phyloP scores from a whole-genome alignment of 2,888 invertebrate genomes.

The Cephus pulcher region DNA sequence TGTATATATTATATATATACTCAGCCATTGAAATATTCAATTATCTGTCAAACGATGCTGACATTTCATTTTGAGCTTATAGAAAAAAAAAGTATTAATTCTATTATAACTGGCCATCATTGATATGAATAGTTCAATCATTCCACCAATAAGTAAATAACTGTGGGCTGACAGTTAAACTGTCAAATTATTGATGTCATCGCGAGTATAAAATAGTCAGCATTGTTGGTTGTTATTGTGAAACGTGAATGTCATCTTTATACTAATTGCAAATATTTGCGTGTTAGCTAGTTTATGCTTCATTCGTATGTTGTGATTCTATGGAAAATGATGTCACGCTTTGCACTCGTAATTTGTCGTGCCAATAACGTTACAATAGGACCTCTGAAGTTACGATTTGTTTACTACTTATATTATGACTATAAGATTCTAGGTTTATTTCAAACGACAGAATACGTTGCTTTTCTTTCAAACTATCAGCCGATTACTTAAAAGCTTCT shows the following conservation, averaged over 20 bases:
- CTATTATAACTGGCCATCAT: neutral
- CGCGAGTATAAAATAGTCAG: neutral
- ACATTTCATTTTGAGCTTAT: neutral
- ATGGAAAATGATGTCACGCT: neutral
- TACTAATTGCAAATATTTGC: neutral
- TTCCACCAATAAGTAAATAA: neutral
- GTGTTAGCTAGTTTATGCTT: neutral
- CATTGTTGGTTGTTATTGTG: neutral
- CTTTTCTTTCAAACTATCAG: neutral
- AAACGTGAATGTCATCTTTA: neutral
- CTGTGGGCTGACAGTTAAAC: neutral
- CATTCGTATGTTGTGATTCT: neutral
- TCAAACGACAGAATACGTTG: neutral
- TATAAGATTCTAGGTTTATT: neutral
- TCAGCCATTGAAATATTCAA: neutral
- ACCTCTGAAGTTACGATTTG: neutral
- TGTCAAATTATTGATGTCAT: neutral
- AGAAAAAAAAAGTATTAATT: neutral
- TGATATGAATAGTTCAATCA: neutral
- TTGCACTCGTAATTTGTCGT: neutral
- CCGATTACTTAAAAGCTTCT: neutral
- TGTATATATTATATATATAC: conserved; percentile 3
- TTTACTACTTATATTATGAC: neutral
- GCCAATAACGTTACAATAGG: neutral
- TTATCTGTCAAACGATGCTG: neutral